Base-by-base conservation (phyloP, 2,113 vertebrate genomes). In the Ameiurus melas region DNA sequence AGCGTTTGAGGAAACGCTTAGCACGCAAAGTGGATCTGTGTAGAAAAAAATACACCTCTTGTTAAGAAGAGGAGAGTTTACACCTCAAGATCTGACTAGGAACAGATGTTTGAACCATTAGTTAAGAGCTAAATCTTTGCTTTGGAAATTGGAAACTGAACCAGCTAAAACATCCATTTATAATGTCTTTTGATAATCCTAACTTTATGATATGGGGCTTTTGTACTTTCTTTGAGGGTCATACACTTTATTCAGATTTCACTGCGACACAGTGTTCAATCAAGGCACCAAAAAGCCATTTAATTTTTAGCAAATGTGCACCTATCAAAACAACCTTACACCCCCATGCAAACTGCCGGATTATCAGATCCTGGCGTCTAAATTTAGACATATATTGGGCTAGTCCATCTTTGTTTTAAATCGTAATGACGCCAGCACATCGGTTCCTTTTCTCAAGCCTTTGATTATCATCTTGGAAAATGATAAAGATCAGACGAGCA, bases 401-500 rank as follows among this genome's bases (percentile, higher is more conserved):
- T 19, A 30, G 66, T 83, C 77, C 85, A 77, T 86, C 89, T 81
- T 10, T 58, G 73, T 66, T 90, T 85, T 89, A 81, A 89, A 73
- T 86, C 79, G 71, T 62, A 25, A 68, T 62, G 64, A 58, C 39
- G 43, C 64, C 77, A n/a, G 77, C 82, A 87, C 83, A 88, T 57
- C 53, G 53, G 47, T 10, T 78, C 81, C 62, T 47, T 60, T 77
- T 84, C 51, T 62, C 13, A 33, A 78, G 66, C 53, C 58, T 86
- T 57, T 83, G 89, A 85, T 89, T 64, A 90, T 43, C 57, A 36
- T 66, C 84, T 60, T 77, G 78, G 36, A 89, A 88, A 66, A 64
- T 60, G 88, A 92, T 93, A 89, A 71, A 33, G 57, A 93, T 92
- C 86, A 9, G 25, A 80, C 27, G 75, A 58, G n/a, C 71, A 66